Evolutionary conservation across 2,888 invertebrate genomes (phyloP), one percentile per base, ranked within the genome.

Genomic region (Serrognathus titanus): DNA sequence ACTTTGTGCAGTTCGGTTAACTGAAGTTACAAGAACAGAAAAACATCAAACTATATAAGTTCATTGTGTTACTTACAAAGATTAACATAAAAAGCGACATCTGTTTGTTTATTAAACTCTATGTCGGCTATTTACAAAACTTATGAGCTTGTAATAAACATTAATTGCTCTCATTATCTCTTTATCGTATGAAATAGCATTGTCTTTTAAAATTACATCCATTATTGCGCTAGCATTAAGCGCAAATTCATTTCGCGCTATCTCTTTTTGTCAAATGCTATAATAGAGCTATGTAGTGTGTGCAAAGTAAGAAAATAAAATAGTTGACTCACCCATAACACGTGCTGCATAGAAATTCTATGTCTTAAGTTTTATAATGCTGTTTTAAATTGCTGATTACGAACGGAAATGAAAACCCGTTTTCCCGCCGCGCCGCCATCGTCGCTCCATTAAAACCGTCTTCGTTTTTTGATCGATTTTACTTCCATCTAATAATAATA

Each of bases 331-430:
- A 11, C 12, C 9, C 10, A 20, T 43, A 43, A 16, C 43, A 43
- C 43, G 43, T 43, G 43, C 43, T 43, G 12, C 43, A 43, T 11
- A 11, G 13, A 43, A 43, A 20, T 20, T 13, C 16, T 43, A 16
- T 16, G 43, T 43, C 43, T 43, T 43, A 11, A 43, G 20, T 43
- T 43, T 20, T 43, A 43, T 43, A 43, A 43, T 43, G 9, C 43
- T 43, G 43, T 43, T 43, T 43, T 43, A 43, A 43, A 43, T 43
- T 43, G 43, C 43, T 43, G 20, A 43, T 31, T 31, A 43, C 10
- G 43, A 43, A 43, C 9, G 11, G 43, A 13, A 43, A 43, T 10
- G 20, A 13, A 43, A 43, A 43, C 43, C 43, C 9, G 43, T 43
- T 43, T 43, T 9, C 9, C 20, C 43, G 12, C n/a, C 43, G 3